phyloP scores from a whole-genome alignment of 2,797 vertebrate species.

The Sardinella longiceps region DNA sequence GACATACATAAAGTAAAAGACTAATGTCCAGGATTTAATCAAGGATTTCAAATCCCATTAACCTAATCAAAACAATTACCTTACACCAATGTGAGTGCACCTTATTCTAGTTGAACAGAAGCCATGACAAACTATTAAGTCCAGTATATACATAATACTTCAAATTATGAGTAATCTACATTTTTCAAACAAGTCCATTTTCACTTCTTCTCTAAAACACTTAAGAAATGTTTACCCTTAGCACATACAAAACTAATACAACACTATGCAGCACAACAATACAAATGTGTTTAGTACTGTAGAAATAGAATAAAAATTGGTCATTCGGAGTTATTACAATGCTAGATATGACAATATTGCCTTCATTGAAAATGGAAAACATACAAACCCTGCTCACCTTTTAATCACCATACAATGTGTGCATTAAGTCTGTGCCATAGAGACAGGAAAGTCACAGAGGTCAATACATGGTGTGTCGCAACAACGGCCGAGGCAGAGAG shows the following conservation, averaged over 20 bases:
- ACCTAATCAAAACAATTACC: neutral
- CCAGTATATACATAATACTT: neutral
- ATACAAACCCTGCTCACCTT: neutral
- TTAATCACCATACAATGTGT: neutral
- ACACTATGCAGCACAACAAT: neutral
- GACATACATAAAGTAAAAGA: neutral
- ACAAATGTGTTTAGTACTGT: neutral
- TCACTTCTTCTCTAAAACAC: neutral
- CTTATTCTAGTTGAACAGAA: neutral
- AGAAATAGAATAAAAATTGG: neutral
- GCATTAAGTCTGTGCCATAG: neutral
- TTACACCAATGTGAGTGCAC: neutral
- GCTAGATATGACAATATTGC: neutral
- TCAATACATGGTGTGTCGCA: too few species aligned
- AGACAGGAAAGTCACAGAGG: neutral
- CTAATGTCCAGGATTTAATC: neutral
- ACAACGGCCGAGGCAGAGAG: too few species aligned
- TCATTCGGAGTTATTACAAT: neutral
- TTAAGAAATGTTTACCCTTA: neutral
- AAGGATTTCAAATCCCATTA: neutral
- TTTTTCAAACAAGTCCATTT: neutral
- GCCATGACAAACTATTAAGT: neutral
- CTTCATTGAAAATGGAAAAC: neutral
- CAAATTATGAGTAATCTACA: neutral
- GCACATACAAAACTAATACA: conserved; percentile 4